These are phyloP conservation scores for Gonatopus flavifemur DNA, from an alignment of 1,140 invertebrate species.

Conservation along the genomic window DNA sequence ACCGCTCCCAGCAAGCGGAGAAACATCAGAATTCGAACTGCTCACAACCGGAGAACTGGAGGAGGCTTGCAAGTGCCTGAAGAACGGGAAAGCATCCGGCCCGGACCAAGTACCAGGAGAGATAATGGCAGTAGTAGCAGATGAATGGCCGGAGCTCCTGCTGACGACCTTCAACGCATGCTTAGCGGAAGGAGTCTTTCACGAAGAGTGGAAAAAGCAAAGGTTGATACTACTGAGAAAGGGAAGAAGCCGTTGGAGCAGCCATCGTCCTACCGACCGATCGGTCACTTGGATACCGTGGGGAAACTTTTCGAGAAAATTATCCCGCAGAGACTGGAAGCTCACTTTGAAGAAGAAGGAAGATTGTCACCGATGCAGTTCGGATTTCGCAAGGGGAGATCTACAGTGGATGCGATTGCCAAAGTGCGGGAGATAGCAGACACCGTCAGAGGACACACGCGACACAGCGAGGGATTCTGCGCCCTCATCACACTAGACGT, in stretches of 20 bases:
- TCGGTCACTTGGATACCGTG: slow-evolving; percentile 40
- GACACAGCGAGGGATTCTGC: background rate
- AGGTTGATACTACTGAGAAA: slow-evolving; percentile 17
- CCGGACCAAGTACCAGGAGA: too few species aligned
- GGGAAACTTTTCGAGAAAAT: slow-evolving; percentile 45
- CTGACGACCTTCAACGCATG: too few species aligned
- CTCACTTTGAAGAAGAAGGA: too few species aligned
- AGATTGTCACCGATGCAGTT: too few species aligned
- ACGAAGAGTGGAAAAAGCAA: slow-evolving; percentile 15
- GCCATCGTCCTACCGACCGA: slow-evolving; percentile 29
- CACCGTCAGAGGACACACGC: slow-evolving; percentile 4
- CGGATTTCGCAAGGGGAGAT: background rate
- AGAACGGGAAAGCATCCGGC: too few species aligned
- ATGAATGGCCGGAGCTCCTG: too few species aligned
- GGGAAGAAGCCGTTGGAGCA: slow-evolving; percentile 4
- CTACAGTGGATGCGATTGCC: background rate
- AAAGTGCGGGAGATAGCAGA: background rate
- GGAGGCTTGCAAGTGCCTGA: too few species aligned
- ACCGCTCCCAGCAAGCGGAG: too few species aligned
- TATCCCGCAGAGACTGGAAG: slow-evolving; percentile 22
- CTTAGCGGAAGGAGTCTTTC: background rate
- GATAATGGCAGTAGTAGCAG: too few species aligned
- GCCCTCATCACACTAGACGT: slow-evolving; percentile 10
- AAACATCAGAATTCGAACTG: too few species aligned
- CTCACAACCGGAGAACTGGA: too few species aligned